Percentiles rank a stretch among this genome's conserved stretches.
Conservation (phyloP, 2,888 invertebrate species). For the Spicauda simplicius region DNA sequence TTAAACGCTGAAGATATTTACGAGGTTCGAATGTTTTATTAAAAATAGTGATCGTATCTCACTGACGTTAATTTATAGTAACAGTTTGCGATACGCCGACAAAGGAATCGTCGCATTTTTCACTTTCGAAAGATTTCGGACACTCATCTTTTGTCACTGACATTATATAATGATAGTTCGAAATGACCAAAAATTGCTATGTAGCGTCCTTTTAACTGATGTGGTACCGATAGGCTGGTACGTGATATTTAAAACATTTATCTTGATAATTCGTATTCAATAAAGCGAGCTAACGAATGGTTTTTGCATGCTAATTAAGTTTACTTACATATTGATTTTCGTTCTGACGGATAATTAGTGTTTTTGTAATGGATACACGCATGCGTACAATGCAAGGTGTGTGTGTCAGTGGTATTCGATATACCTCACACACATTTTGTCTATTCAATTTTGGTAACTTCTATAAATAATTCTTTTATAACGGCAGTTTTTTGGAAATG, state of each 20-base stretch:
- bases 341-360: constrained; percentile 17
- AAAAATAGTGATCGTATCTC: constrained; percentile 40
- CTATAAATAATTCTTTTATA: too few relatives aligned
- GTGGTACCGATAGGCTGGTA: constrained; percentile 5
- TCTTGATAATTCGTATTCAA: constrained; percentile 15
- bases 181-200: constrained; percentile 27
- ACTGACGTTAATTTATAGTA: constrained; percentile 38
- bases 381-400: too few relatives aligned
- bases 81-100: constrained; percentile 34
- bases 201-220: constrained; percentile 2
- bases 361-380: constrained; percentile 19
- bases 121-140: constrained; percentile 23
- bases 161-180: constrained; percentile 26
- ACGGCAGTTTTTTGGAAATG: too few relatives aligned
- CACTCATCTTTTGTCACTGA: constrained; percentile 19
- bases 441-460: too few relatives aligned
- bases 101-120: constrained; percentile 32
- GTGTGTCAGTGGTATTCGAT: too few relatives aligned
- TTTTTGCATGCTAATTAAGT: constrained; percentile 26
- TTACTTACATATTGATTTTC: constrained; percentile 16
- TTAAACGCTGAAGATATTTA: constrained; percentile 30
- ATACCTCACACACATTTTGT: too few relatives aligned
- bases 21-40: constrained; percentile 32
- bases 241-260: constrained; percentile 18
- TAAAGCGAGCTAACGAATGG: constrained; percentile 31